A percentile compares a stretch with the other conserved stretches of the same genome.
Evolutionary conservation across 1,140 invertebrate species (phyloP).

Genomic region (Ericerus pela): DNA sequence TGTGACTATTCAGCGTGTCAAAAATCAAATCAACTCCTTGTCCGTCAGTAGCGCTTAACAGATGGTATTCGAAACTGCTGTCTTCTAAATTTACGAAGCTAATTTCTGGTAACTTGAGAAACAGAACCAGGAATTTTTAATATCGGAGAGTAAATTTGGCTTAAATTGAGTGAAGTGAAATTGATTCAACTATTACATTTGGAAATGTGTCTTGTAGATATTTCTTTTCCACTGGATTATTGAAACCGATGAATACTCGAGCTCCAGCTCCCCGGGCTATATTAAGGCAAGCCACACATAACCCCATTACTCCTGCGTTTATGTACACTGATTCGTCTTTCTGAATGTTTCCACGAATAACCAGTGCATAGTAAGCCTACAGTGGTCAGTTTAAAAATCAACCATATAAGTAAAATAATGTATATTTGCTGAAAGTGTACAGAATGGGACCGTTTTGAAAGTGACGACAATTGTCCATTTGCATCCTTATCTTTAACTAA

Average conservation of each 20-base stretch:
- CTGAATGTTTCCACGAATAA: conserved; percentile 11
- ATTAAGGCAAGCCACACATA: not conserved
- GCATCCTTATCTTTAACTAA: no score
- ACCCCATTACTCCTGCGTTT: conserved; percentile 9
- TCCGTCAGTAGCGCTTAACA: conserved; percentile 10
- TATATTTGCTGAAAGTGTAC: no score
- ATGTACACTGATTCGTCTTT: conserved; percentile 11
- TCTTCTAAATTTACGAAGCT: conserved; percentile 9
- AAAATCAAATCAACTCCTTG: conserved; percentile 15
- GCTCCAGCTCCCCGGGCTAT: conserved; percentile 4
- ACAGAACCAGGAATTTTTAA: no score
- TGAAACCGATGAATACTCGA: conserved; percentile 11
- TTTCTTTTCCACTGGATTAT: conserved; percentile 1
- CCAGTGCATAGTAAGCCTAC: conserved; percentile 15
- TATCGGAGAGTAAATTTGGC: not conserved
- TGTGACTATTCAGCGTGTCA: conserved; percentile 6
- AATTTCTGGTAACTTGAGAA: conserved; percentile 1
- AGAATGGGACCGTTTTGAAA: no score
- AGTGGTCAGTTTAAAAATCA: no score
- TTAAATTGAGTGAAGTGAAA: no score
- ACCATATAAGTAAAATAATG: no score
- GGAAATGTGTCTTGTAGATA: conserved; percentile 11
- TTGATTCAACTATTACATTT: not conserved
- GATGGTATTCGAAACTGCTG: conserved; percentile 13
- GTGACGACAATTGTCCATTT: no score